phyloP scores from a whole-genome alignment of 2,797 vertebrate species.

The Hypotaenidia okinawae region DNA sequence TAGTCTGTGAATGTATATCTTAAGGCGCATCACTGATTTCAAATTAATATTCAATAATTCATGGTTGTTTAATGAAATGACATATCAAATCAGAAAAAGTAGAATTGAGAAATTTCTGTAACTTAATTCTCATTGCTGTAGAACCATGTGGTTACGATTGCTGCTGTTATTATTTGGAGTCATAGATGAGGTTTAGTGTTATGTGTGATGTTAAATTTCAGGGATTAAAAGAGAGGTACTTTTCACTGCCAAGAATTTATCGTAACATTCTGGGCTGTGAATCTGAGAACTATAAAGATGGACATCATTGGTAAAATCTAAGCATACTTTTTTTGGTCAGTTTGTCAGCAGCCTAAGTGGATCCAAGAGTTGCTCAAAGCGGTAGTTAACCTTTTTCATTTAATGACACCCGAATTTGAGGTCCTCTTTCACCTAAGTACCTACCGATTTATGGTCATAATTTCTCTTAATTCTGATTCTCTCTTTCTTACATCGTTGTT shows the following conservation, averaged over 20 bases:
- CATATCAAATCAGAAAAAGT: conserved; percentile 39
- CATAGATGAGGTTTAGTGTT: background rate
- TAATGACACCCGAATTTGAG: background rate
- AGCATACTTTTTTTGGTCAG: background rate
- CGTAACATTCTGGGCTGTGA: background rate
- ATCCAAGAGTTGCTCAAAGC: background rate
- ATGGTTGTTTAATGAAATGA: conserved; percentile 70
- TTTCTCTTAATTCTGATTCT: conserved; percentile 51
- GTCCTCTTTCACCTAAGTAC: conserved; percentile 31
- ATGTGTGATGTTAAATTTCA: background rate
- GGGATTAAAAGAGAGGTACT: background rate
- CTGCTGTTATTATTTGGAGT: background rate
- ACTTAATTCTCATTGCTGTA: background rate
- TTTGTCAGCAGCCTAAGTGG: conserved; percentile 1
- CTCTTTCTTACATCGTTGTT: conserved; percentile 40
- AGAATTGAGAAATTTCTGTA: conserved; percentile 22
- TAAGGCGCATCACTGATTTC: background rate
- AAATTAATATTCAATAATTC: conserved; percentile 68
- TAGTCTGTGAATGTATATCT: background rate
- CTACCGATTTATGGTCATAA: background rate
- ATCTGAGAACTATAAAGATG: background rate
- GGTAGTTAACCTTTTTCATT: conserved; percentile 25
- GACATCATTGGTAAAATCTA: background rate
- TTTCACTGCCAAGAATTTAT: background rate
- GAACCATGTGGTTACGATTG: background rate